phyloP scores from a whole-genome alignment of 2,888 invertebrate genomes.

The Clistopyga incitator region DNA sequence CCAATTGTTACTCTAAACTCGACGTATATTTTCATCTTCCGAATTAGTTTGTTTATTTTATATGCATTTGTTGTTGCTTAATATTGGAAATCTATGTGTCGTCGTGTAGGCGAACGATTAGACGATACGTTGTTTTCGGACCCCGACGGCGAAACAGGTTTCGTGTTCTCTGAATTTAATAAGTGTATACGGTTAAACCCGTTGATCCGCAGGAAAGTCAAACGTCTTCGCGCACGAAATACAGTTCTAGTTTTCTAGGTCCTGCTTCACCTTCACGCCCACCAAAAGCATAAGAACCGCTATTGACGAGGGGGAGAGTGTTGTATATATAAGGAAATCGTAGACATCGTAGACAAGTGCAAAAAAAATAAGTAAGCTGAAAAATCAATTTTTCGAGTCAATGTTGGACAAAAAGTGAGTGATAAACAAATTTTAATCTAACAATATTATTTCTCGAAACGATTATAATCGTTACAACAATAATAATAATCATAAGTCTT shows the following conservation, averaged over 20 bases:
- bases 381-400: background rate
- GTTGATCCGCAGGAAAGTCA: slow-evolving; percentile 8
- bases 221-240: slow-evolving; percentile 7
- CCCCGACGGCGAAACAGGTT: slow-evolving; percentile 74
- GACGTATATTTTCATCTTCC: too few species aligned
- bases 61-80: background rate
- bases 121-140: slow-evolving; percentile 65
- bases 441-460: background rate
- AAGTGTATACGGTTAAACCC: slow-evolving; percentile 34
- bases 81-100: background rate
- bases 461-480: background rate
- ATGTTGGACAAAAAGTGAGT: too few species aligned
- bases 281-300: slow-evolving; percentile 9
- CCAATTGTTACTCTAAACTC: too few species aligned
- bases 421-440: too few species aligned
- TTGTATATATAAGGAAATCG: slow-evolving; percentile 2
- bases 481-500: background rate
- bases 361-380: slow-evolving; percentile 30
- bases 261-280: slow-evolving; percentile 1
- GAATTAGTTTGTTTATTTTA: too few species aligned
- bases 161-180: slow-evolving; percentile 65
- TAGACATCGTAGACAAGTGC: slow-evolving; percentile 20
- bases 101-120: background rate
- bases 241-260: slow-evolving; percentile 12
- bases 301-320: background rate